These are phyloP conservation scores for Thelaira solivaga DNA, from an alignment of 2,888 invertebrate species.

Conservation along the genomic window DNA sequence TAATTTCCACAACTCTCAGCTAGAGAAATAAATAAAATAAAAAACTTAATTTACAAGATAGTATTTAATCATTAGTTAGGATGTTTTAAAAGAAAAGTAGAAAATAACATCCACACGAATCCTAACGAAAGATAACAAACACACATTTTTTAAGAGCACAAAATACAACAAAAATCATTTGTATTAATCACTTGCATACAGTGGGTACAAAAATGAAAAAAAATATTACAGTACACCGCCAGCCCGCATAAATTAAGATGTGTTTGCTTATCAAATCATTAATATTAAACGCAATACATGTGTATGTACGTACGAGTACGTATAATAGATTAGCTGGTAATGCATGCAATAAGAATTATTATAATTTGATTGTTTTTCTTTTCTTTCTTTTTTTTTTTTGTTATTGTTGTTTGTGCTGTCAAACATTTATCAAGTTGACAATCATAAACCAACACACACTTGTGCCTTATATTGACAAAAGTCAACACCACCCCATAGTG, in stretches of 20 bases:
- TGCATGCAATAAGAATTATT: constrained; percentile 18
- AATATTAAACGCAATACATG: constrained; percentile 9
- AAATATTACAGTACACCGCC: constrained; percentile 6
- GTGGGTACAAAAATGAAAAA: background rate
- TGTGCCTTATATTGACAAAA: constrained; percentile 56
- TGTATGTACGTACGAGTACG: too few species aligned
- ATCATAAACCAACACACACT: too few species aligned
- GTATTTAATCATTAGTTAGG: constrained; percentile 43
- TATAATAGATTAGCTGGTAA: background rate
- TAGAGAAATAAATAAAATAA: constrained; percentile 20
- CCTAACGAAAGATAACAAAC: background rate
- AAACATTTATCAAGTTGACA: constrained; percentile 54
- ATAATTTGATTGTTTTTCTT: background rate
- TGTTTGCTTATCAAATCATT: constrained; percentile 31
- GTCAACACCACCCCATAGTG: constrained; percentile 32
- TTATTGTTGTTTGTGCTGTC: constrained; percentile 35
- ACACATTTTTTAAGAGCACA: constrained; percentile 25
- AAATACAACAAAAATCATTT: constrained; percentile 51
- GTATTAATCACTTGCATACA: constrained; percentile 55
- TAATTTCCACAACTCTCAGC: constrained; percentile 22
- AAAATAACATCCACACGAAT: background rate
- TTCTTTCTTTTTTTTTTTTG: too few species aligned
- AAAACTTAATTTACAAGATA: constrained; percentile 1
- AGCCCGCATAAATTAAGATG: constrained; percentile 58
- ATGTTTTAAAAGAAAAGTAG: constrained; percentile 18